phyloP scores from a whole-genome alignment of 2,797 vertebrate species.

The Sarcophilus harrisii region DNA sequence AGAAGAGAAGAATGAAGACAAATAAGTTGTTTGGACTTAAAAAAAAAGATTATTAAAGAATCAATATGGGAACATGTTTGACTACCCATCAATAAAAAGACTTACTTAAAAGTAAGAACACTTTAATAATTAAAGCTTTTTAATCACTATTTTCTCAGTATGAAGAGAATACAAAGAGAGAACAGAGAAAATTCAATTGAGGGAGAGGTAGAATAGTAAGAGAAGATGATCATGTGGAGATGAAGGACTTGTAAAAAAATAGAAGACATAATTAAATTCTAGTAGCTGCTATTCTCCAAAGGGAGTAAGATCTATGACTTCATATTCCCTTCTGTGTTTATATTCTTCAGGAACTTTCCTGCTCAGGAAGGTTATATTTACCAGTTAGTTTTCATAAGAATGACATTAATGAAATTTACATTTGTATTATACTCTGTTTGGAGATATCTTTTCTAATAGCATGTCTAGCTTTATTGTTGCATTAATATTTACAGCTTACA shows the following conservation, averaged over 20 bases:
- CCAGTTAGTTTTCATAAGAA: background rate
- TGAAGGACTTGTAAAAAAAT: background rate
- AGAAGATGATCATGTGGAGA: background rate
- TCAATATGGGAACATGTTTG: too few relatives aligned
- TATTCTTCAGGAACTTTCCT: background rate
- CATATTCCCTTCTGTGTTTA: background rate
- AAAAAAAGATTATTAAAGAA: too few relatives aligned
- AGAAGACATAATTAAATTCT: conserved; percentile 13
- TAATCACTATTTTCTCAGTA: conserved; percentile 37
- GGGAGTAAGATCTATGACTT: background rate
- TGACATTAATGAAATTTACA: background rate
- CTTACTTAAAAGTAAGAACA: too few relatives aligned
- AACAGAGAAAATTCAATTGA: conserved; percentile 39
- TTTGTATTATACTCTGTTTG: background rate
- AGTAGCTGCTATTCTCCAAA: background rate
- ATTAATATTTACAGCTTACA: background rate
- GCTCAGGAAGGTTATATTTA: background rate
- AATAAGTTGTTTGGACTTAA: too few relatives aligned
- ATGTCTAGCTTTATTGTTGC: background rate
- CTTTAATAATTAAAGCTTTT: too few relatives aligned
- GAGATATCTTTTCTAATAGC: background rate
- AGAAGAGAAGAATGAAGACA: too few relatives aligned
- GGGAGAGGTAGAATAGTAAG: background rate
- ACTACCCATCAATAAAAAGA: too few relatives aligned
- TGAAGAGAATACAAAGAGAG: background rate